These are phyloP conservation scores for Hymenopus coronatus DNA, from an alignment of 2,888 invertebrate genomes.

Conservation along the genomic window DNA sequence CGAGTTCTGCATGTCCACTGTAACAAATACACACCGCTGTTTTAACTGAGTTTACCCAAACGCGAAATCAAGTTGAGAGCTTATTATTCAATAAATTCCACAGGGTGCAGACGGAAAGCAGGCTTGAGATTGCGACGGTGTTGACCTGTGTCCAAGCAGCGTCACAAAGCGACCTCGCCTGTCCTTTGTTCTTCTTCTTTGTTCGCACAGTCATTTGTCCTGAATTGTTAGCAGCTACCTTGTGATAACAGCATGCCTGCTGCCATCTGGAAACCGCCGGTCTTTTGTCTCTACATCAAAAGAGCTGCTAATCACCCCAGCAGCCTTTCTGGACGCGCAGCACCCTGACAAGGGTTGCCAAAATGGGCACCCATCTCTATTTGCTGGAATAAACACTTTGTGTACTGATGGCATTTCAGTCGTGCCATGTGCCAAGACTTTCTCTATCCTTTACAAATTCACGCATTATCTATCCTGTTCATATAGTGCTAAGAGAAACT, in stretches of 20 bases:
- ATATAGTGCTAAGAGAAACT: no score
- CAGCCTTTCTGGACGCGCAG: neutral
- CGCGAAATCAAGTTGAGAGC: neutral
- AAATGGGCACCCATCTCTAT: no score
- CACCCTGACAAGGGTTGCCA: no score
- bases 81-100: neutral
- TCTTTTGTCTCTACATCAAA: neutral
- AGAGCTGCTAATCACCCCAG: neutral
- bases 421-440: no score
- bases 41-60: no score
- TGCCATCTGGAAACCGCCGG: neutral
- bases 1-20: no score
- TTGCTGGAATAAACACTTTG: no score
- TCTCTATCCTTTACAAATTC: no score
- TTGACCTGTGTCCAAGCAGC: neutral
- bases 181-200: neutral
- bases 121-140: neutral
- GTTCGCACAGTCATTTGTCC: neutral
- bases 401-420: no score
- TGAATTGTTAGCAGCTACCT: neutral
- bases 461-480: no score
- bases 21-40: no score
- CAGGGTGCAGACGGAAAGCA: neutral
- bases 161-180: neutral
- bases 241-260: neutral